A percentile compares a stretch with the other conserved stretches of the same genome.
phyloP scores from a whole-genome alignment of 1,140 invertebrate genomes.

The Hermetia illucens region DNA sequence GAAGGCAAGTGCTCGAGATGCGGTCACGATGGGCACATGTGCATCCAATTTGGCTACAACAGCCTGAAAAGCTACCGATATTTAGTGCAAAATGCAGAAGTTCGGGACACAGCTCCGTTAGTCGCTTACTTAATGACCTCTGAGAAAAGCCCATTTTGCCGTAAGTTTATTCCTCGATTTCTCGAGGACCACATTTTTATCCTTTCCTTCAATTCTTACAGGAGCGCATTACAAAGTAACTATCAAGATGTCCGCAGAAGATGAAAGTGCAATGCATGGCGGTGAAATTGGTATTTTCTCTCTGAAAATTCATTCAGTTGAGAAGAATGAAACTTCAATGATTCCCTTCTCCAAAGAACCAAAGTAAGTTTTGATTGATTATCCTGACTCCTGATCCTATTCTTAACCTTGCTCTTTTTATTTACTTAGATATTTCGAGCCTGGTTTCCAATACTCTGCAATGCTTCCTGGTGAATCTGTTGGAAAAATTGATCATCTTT shows the following conservation, averaged over 20 bases:
- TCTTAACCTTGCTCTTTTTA: background rate
- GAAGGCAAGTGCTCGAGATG: slow-evolving; percentile 61
- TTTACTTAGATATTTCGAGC: slow-evolving; percentile 43
- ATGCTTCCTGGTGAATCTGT: slow-evolving; percentile 51
- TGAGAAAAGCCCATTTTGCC: slow-evolving; percentile 50
- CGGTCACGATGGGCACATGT: slow-evolving; percentile 41
- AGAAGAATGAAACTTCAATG: slow-evolving; percentile 37
- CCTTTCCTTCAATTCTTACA: slow-evolving; percentile 28
- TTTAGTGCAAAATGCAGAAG: slow-evolving; percentile 23
- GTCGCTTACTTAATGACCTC: slow-evolving; percentile 57
- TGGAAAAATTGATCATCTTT: slow-evolving; percentile 43
- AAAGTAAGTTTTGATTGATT: slow-evolving; percentile 10
- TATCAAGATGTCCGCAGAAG: slow-evolving; percentile 54
- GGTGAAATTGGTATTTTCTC: slow-evolving; percentile 55
- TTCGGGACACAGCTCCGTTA: slow-evolving; percentile 37
- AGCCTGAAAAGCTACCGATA: slow-evolving; percentile 37
- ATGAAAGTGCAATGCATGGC: slow-evolving; percentile 53
- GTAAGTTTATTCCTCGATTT: no score
- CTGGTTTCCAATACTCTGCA: slow-evolving; percentile 51
- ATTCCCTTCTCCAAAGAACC: slow-evolving; percentile 34
- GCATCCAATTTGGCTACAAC: slow-evolving; percentile 53
- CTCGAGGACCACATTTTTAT: background rate
- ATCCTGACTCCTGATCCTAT: background rate
- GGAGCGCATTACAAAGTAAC: slow-evolving; percentile 60
- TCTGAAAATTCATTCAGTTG: slow-evolving; percentile 47